Evolutionary conservation across 2,888 invertebrate species (phyloP), one percentile per base, ranked within the genome.

Genomic region (Beris morrisii): DNA sequence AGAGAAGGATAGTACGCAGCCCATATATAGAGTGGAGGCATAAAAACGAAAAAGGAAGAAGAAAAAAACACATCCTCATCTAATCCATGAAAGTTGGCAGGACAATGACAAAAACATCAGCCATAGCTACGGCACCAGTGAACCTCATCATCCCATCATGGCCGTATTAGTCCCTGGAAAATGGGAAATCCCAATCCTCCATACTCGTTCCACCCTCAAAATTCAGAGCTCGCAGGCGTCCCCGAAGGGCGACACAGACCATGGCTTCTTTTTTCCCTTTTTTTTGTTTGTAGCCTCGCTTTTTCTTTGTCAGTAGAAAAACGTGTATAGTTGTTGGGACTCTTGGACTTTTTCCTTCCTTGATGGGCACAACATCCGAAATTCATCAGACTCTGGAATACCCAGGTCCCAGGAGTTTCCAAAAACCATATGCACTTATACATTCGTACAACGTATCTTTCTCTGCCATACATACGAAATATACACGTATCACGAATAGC

Each of bases 321-420:
- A 13, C 52, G 15, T 22, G 61, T 46, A 30, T 59, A n/a, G 58
- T 61, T 46, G 32, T 61, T 61, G 43, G 32, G 50, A 6, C 38
- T 22, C n/a, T 30, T 30, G 45, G n/a, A n/a, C 46, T 58, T 30
- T 38, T 61, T 58, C 22, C 52, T 50, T 38, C 22, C 46, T 59
- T 61, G 61, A 61, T 50, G 52, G 38, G 61, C 43, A 38, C 11
- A 61, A 61, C 61, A 61, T 61, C 61, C 50, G 61, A 61, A 61
- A 61, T 61, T 61, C 61, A 61, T 61, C 61, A 61, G 61, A 61
- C 38, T 43, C 43, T 38, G 9, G 50, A 61, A 50, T 22, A 52
- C 61, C 52, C 50, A 59, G 61, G 61, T 61, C 61, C 61, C 61
- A 50, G 61, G 50, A 61, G 61, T 52, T 52, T 61, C 38, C 43